Conservation (phyloP, 2,797 vertebrate genomes). For the Apodemus agrarius region DNA sequence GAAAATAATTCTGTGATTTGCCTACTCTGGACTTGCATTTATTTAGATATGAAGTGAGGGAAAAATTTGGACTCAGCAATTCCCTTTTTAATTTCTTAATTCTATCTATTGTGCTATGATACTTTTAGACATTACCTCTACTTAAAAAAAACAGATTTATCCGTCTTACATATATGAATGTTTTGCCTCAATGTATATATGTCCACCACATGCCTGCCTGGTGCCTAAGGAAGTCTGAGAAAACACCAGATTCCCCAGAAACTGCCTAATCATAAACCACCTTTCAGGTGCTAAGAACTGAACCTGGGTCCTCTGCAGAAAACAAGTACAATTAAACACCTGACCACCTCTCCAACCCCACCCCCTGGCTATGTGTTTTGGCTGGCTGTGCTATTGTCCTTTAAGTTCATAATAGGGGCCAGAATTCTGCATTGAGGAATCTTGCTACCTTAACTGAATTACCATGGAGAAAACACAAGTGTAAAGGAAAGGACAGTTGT, state of each 20-base stretch:
- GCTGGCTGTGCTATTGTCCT: background rate
- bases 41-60: conserved; percentile 5
- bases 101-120: background rate
- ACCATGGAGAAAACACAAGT: conserved; percentile 42
- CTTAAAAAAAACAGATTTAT: background rate
- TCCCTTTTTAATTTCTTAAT: conserved; percentile 39
- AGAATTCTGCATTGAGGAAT: conserved; percentile 62
- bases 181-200: background rate
- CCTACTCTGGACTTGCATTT: conserved; percentile 18
- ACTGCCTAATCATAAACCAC: background rate
- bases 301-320: background rate
- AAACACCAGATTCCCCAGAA: background rate
- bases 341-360: background rate
- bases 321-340: background rate
- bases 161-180: background rate
- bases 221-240: background rate
- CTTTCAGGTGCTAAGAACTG: background rate
- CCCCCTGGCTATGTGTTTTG: background rate
- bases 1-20: conserved; percentile 34
- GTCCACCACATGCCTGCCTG: background rate
- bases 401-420: conserved; percentile 51
- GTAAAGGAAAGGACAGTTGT: conserved; percentile 58
- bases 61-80: background rate
- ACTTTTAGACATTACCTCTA: background rate
- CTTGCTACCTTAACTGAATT: conserved; percentile 63